Base-by-base conservation (phyloP, 53 echinoderm and acorn worm species). In the Crossaster papposus region DNA sequence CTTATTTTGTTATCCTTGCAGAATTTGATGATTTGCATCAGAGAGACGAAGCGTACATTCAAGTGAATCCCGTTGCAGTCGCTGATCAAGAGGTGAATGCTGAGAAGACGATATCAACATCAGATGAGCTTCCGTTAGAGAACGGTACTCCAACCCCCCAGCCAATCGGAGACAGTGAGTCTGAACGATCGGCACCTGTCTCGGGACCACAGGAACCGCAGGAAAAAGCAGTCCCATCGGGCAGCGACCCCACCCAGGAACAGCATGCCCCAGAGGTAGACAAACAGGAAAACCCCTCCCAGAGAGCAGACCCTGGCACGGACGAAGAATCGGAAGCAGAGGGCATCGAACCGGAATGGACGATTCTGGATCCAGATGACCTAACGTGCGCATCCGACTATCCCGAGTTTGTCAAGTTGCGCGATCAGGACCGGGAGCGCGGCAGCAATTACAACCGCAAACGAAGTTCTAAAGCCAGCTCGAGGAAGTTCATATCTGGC, bases 341-440 rank as follows among this genome's bases (percentile, higher is more conserved):
- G 11, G 85, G 53, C 17, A 87, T 87, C 37, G 87, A 87, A 63
- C 87, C 87, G 64, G 87, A 87, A 77, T 87, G 87, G 87, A 87
- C 87, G 23, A 76, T 87, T 22, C 87, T 87, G 14, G 87, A 87
- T 20, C 35, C 77, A 2, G 87, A 87, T 58, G 87, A 87, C 6
- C 62, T 87, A 20, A 55, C 68, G 26, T 32, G 29, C 10, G 17
- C 44, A 44, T 44, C 35, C 3, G 72, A 85, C 26, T 77, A 75
- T 35, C 87, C 87, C 14, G 76, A 76, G 76, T 54, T 53, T 32
- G 58, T 76, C n/a, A 87, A 54, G 24, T 55, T 75, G 76, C 77
- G 58, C 26, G 77, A 87, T 63, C 62, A 36, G 58, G 74, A 85
- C 28, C 54, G 33, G 26, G 77, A 87, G 63, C 62, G 58, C 75